A percentile compares a stretch with the other conserved stretches of the same genome.
Evolutionary conservation across 2,797 vertebrate genomes (phyloP).

Genomic region (Sus cebifrons): DNA sequence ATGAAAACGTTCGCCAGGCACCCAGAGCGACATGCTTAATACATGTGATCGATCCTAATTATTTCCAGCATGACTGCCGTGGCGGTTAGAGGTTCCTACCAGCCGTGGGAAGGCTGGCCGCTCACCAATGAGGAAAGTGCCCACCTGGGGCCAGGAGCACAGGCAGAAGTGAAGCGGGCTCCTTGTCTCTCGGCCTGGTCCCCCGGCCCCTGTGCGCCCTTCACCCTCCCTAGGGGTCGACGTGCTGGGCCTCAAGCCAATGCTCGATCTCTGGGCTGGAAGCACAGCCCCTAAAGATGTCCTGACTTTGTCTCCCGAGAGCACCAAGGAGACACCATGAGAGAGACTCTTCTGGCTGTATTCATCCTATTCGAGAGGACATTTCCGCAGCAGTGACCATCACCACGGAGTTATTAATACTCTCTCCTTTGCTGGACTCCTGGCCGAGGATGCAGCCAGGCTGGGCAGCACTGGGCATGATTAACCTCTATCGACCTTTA

Average conservation of each 20-base stretch:
- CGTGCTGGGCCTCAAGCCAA: background rate
- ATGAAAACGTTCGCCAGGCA: background rate
- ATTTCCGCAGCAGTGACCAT: background rate
- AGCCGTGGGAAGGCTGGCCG: background rate
- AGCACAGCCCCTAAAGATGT: background rate
- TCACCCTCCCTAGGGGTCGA: background rate
- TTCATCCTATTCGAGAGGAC: background rate
- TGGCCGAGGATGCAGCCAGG: background rate
- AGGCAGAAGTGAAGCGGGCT: background rate
- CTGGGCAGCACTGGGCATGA: background rate
- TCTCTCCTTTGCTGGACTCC: constrained; percentile 64
- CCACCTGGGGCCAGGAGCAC: rapidly evolving
- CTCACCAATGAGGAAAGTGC: background rate
- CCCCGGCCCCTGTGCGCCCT: rapidly evolving
- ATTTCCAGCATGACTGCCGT: background rate
- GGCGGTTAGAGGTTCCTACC: background rate
- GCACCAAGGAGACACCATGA: background rate
- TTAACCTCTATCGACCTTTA: constrained; percentile 69
- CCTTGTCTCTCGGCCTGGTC: rapidly evolving
- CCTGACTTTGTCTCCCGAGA: constrained; percentile 47
- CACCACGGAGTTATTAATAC: constrained; percentile 71
- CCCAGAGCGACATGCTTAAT: background rate
- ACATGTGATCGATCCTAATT: background rate
- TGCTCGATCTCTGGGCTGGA: background rate
- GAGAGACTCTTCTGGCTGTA: background rate